These are phyloP conservation scores for Tetrapedia diversipes DNA, from an alignment of 2,888 invertebrate genomes.

Conservation along the genomic window DNA sequence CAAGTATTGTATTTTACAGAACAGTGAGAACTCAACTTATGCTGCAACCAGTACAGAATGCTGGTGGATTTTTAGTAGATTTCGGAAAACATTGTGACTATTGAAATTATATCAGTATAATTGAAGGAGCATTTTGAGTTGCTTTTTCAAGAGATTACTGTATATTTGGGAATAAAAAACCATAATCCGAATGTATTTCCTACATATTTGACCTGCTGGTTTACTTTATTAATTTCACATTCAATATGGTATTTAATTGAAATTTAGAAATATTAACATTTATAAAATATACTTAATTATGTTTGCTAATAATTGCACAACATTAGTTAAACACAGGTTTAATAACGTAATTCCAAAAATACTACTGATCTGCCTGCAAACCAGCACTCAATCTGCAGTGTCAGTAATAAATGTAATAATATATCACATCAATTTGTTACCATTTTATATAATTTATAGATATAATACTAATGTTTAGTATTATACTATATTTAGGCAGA, in stretches of 20 bases:
- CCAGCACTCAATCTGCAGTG: conserved; percentile 66
- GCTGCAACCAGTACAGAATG: no score
- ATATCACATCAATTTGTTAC: conserved; percentile 67
- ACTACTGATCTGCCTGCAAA: conserved; percentile 72
- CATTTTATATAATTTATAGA: conserved; percentile 62
- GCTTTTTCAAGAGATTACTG: no score
- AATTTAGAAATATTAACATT: conserved; percentile 17
- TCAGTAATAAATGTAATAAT: conserved; percentile 67
- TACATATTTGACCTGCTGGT: conserved; percentile 62
- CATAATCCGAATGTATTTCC: conserved; percentile 67
- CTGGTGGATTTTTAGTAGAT: no score
- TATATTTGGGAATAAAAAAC: conserved; percentile 41
- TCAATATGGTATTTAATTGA: background rate
- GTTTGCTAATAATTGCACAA: conserved; percentile 15
- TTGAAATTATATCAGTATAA: no score
- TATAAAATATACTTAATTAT: conserved; percentile 7
- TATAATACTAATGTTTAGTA: conserved; percentile 59
- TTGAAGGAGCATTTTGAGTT: no score
- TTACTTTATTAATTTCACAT: conserved; percentile 44
- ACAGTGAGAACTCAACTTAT: no score
- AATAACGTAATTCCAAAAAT: conserved; percentile 19
- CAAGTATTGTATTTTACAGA: no score
- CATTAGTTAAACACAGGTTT: conserved; percentile 7
- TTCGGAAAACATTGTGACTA: no score
- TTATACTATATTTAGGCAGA: conserved; percentile 51